phyloP scores from a whole-genome alignment of 2,797 vertebrate genomes.

The Apogon hyalosoma region DNA sequence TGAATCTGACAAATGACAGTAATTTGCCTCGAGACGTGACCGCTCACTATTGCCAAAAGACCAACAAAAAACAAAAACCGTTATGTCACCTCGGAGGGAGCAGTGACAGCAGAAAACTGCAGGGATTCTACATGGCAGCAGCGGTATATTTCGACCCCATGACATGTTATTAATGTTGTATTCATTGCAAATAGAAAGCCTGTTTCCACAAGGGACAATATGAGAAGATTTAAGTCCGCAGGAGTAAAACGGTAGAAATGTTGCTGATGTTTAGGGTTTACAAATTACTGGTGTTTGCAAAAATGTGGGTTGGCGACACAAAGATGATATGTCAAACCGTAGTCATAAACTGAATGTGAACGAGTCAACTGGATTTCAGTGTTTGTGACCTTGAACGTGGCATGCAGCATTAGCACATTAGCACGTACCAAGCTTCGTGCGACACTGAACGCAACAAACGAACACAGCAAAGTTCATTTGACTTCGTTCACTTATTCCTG shows the following conservation, averaged over 20 bases:
- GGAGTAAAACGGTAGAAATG: not conserved
- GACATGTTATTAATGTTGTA: slow-evolving; percentile 21
- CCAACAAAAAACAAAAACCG: not conserved
- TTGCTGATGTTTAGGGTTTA: not conserved
- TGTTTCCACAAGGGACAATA: slow-evolving; percentile 6
- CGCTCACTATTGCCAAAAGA: slow-evolving; percentile 45
- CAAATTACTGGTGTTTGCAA: not conserved
- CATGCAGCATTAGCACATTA: too few relatives aligned
- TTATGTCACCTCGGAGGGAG: slow-evolving; percentile 22
- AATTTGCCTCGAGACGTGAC: slow-evolving; percentile 52
- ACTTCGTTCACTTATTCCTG: too few relatives aligned
- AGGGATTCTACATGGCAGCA: slow-evolving; percentile 30
- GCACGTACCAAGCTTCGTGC: too few relatives aligned
- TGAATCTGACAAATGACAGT: slow-evolving; percentile 46
- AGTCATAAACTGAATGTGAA: too few relatives aligned
- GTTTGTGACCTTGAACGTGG: too few relatives aligned
- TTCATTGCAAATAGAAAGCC: not conserved
- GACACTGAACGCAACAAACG: too few relatives aligned
- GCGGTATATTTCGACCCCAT: slow-evolving; percentile 27
- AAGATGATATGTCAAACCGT: too few relatives aligned
- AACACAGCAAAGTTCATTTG: too few relatives aligned
- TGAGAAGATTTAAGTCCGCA: not conserved
- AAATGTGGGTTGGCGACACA: too few relatives aligned
- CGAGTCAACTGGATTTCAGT: too few relatives aligned
- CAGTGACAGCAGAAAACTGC: slow-evolving; percentile 43